Evolutionary conservation across 2,797 vertebrate genomes (phyloP).

Genomic region (Sphaeramia orbicularis): DNA sequence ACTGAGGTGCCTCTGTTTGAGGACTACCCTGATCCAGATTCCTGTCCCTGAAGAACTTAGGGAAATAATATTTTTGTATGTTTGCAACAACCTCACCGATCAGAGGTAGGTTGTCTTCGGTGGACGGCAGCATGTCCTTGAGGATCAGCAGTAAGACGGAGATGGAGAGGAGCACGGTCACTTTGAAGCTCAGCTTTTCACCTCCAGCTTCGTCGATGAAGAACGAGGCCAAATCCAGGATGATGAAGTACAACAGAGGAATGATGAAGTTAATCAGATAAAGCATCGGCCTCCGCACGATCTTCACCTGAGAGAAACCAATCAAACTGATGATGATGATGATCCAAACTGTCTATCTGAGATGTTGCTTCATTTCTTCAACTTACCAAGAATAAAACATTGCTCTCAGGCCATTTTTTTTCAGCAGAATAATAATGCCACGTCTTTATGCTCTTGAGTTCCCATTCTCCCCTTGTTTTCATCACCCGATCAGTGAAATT

Average conservation of each 20-base stretch:
- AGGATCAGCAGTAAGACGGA: constrained; percentile 88
- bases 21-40: background rate
- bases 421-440: fast-evolving
- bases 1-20: no score
- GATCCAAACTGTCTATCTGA: no score
- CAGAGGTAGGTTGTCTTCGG: constrained; percentile 80
- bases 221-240: constrained; percentile 85
- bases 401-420: fast-evolving
- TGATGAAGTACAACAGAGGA: constrained; percentile 80
- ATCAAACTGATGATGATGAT: background rate
- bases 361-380: fast-evolving
- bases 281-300: constrained; percentile 66
- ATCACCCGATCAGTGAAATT: background rate
- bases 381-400: constrained; percentile 46
- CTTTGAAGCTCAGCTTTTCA: constrained; percentile 87
- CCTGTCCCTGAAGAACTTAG: no score
- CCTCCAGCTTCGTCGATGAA: constrained; percentile 78
- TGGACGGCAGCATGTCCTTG: constrained; percentile 86
- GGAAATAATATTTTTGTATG: no score
- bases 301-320: constrained; percentile 34
- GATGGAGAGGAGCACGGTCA: constrained; percentile 86
- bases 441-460: constrained; percentile 12
- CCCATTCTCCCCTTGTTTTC: constrained; percentile 74
- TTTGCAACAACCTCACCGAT: constrained; percentile 79
- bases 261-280: constrained; percentile 84